Conservation (phyloP, 2,888 invertebrate genomes). For the Mayetiola destructor region DNA sequence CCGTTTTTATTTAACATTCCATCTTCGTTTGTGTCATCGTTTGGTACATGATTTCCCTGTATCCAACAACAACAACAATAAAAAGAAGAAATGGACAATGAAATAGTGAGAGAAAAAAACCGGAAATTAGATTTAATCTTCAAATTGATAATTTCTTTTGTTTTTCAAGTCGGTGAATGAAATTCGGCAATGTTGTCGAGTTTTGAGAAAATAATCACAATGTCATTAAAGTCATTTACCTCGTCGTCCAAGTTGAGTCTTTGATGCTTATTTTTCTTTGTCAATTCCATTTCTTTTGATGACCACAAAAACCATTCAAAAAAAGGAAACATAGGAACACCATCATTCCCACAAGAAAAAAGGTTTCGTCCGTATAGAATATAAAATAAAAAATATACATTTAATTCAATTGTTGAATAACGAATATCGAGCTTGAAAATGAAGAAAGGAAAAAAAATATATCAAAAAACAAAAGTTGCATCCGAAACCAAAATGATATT, state of each 20-base stretch:
- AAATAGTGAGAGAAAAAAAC: neutral
- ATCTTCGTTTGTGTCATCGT: constrained; percentile 15
- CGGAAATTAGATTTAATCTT: neutral
- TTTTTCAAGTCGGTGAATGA: neutral
- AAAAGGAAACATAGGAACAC: constrained; percentile 6
- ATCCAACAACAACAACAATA: too few species aligned
- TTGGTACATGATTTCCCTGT: constrained; percentile 15
- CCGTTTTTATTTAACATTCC: constrained; percentile 15
- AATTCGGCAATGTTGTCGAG: neutral
- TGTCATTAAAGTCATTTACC: constrained; percentile 25
- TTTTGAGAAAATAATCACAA: neutral
- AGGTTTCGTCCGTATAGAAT: constrained; percentile 12
- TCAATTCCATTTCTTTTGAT: constrained; percentile 30
- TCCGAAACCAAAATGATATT: too few species aligned
- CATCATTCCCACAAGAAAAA: constrained; percentile 7
- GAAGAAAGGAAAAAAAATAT: too few species aligned
- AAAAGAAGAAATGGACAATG: neutral
- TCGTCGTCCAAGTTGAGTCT: constrained; percentile 38
- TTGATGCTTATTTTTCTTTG: constrained; percentile 32
- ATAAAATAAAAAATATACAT: constrained; percentile 10
- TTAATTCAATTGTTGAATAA: neutral
- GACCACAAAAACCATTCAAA: constrained; percentile 9
- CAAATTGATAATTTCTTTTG: neutral
- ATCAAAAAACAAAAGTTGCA: too few species aligned
- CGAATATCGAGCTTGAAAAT: constrained; percentile 11